A percentile compares a stretch with the other conserved stretches of the same genome.
These are phyloP conservation scores for Stomatorhinus walkeri DNA, from an alignment of 2,797 vertebrate species.

Conservation along the genomic window DNA sequence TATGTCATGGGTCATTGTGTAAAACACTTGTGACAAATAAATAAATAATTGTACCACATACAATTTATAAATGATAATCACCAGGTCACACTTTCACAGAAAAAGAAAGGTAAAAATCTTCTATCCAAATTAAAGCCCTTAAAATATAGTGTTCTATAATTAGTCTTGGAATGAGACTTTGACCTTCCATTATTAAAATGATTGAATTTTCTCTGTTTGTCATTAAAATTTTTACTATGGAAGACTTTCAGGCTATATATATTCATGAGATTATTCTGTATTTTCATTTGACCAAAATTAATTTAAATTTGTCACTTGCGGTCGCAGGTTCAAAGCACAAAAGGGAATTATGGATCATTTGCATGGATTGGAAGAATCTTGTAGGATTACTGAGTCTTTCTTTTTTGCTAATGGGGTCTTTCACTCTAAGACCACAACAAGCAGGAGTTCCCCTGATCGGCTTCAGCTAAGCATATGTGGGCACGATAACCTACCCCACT, in stretches of 20 bases:
- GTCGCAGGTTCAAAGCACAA: slow-evolving; percentile 28
- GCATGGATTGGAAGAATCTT: slow-evolving; percentile 54
- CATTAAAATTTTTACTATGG: slow-evolving; percentile 12
- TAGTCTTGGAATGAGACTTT: slow-evolving; percentile 20
- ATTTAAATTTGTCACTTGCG: slow-evolving; percentile 40
- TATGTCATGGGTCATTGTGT: background rate
- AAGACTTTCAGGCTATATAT: slow-evolving; percentile 27
- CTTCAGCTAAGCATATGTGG: slow-evolving; percentile 57
- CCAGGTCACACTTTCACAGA: background rate
- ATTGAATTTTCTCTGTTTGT: slow-evolving; percentile 29
- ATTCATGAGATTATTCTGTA: slow-evolving; percentile 41
- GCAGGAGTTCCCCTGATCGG: slow-evolving; percentile 48
- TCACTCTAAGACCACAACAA: slow-evolving; percentile 60
- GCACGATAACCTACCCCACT: slow-evolving; percentile 47
- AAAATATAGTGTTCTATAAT: slow-evolving; percentile 16
- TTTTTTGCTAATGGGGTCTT: slow-evolving; percentile 58
- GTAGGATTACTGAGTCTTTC: slow-evolving; percentile 55
- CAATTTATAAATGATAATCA: background rate
- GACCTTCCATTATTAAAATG: slow-evolving; percentile 21
- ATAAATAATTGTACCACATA: background rate
- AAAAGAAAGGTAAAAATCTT: slow-evolving; percentile 3
- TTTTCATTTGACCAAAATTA: slow-evolving; percentile 46
- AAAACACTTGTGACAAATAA: background rate
- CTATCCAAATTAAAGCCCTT: slow-evolving; percentile 16
- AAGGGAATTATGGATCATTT: slow-evolving; percentile 49